phyloP scores from a whole-genome alignment of 1,140 invertebrate species.

The Papilio aristodemus region DNA sequence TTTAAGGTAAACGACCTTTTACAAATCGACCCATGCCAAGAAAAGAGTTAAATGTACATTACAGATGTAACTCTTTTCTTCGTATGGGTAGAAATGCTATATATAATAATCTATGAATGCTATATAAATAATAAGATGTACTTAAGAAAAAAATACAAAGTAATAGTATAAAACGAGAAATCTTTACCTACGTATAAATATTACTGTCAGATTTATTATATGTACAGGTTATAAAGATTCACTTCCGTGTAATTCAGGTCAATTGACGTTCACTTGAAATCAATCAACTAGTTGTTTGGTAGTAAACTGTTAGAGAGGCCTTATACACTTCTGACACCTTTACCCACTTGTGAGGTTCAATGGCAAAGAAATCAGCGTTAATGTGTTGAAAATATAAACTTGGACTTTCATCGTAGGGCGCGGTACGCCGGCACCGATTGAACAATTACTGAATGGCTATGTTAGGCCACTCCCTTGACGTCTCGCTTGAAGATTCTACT shows the following conservation, averaged over 20 bases:
- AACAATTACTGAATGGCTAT: slow-evolving; percentile 7
- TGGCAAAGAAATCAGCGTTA: slow-evolving; percentile 10
- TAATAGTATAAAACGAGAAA: too few species aligned
- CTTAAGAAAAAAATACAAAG: too few species aligned
- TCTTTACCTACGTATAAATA: too few species aligned
- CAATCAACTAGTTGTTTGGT: slow-evolving; percentile 10
- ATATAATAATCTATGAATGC: too few species aligned
- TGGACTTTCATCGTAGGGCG: neutral
- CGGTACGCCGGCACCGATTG: neutral
- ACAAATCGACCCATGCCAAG: too few species aligned
- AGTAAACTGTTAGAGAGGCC: slow-evolving; percentile 14
- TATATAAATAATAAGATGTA: too few species aligned
- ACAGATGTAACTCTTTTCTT: too few species aligned
- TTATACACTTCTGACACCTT: slow-evolving; percentile 10
- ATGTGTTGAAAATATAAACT: slow-evolving; percentile 9
- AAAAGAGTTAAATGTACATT: too few species aligned
- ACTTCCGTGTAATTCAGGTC: neutral
- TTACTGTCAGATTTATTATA: too few species aligned
- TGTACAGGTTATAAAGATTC: neutral
- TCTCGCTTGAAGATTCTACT: neutral
- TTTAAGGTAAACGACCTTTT: too few species aligned
- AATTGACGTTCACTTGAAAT: slow-evolving; percentile 1
- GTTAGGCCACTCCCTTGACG: neutral
- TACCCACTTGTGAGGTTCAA: slow-evolving; percentile 12
- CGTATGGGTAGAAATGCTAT: too few species aligned